These are phyloP conservation scores for Seriola dumerili DNA, from an alignment of 2,113 vertebrate species.

Conservation along the genomic window DNA sequence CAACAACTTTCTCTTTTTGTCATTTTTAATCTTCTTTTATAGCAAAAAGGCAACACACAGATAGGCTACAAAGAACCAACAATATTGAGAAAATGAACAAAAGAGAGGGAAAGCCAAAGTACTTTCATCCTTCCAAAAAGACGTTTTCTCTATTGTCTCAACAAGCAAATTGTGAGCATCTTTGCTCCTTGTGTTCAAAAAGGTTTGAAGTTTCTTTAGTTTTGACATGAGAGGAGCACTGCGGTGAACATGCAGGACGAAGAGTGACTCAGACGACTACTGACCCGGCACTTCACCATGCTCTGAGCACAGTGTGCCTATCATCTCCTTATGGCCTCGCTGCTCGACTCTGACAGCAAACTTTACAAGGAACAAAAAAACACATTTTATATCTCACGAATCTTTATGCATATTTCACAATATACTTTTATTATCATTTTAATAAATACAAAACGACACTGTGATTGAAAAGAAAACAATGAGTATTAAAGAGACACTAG, in stretches of 20 bases:
- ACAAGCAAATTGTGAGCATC: conserved; percentile 72
- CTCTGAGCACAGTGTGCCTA: conserved; percentile 52
- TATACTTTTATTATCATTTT: conserved; percentile 89
- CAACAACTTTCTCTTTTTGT: conserved; percentile 79
- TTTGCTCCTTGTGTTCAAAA: conserved; percentile 69
- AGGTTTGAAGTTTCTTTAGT: conserved; percentile 56
- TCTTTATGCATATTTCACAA: conserved; percentile 89
- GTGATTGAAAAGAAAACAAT: conserved; percentile 85
- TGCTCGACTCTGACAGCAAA: conserved; percentile 73
- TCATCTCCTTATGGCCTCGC: conserved; percentile 72
- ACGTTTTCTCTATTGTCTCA: conserved; percentile 65
- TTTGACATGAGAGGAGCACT: conserved; percentile 77
- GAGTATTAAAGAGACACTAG: conserved; percentile 87
- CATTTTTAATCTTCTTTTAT: conserved; percentile 80
- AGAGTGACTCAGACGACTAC: conserved; percentile 71
- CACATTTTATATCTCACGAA: conserved; percentile 82
- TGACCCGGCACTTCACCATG: conserved; percentile 48
- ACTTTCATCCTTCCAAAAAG: conserved; percentile 80
- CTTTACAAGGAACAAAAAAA: conserved; percentile 71
- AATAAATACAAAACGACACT: conserved; percentile 91
- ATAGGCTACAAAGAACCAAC: conserved; percentile 86
- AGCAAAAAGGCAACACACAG: conserved; percentile 86
- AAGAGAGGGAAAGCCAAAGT: conserved; percentile 73
- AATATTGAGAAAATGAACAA: conserved; percentile 80
- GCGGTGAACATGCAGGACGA: conserved; percentile 81